A percentile compares a stretch with the other conserved stretches of the same genome.
phyloP scores from a whole-genome alignment of 1,140 invertebrate species.

The Leptestheria dahalacensis region DNA sequence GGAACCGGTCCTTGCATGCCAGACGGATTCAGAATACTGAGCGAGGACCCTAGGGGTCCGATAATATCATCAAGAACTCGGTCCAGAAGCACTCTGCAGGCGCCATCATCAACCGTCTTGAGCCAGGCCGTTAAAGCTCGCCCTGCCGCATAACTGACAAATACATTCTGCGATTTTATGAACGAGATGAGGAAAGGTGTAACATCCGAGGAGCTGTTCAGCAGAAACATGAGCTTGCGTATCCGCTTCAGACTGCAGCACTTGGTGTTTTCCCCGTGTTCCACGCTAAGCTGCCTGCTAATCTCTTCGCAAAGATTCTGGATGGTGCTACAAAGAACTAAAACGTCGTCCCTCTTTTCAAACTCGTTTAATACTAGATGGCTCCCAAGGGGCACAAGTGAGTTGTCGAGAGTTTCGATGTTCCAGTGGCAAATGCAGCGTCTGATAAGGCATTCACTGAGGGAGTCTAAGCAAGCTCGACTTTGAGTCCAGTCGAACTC shows the following conservation, averaged over 20 bases:
- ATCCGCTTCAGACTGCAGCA: constrained; percentile 54
- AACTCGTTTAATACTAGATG: not conserved
- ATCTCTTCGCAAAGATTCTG: constrained; percentile 69
- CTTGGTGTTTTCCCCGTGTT: constrained; percentile 50
- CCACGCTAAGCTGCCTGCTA: constrained; percentile 61
- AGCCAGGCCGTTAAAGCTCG: constrained; percentile 65
- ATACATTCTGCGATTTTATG: constrained; percentile 56
- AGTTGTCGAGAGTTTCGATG: constrained; percentile 1
- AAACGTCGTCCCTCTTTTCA: not conserved
- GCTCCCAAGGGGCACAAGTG: constrained; percentile 2
- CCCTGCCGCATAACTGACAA: constrained; percentile 59
- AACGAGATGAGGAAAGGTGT: constrained; percentile 67
- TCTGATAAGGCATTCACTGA: constrained; percentile 7
- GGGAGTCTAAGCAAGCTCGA: constrained; percentile 1
- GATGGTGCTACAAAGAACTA: constrained; percentile 34
- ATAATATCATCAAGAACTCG: constrained; percentile 35
- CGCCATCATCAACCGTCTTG: constrained; percentile 60
- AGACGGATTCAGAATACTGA: constrained; percentile 18
- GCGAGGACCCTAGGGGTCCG: constrained; percentile 36
- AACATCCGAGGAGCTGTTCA: constrained; percentile 46
- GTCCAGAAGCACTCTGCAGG: constrained; percentile 60
- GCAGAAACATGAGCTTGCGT: constrained; percentile 54
- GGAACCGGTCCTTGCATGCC: constrained; percentile 24
- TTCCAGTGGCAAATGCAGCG: constrained; percentile 10
- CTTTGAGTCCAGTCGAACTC: constrained; percentile 1